Percentiles rank a stretch among this genome's conserved stretches.
phyloP scores from a whole-genome alignment of 2,888 invertebrate genomes.

The Drosophila anomalipes region DNA sequence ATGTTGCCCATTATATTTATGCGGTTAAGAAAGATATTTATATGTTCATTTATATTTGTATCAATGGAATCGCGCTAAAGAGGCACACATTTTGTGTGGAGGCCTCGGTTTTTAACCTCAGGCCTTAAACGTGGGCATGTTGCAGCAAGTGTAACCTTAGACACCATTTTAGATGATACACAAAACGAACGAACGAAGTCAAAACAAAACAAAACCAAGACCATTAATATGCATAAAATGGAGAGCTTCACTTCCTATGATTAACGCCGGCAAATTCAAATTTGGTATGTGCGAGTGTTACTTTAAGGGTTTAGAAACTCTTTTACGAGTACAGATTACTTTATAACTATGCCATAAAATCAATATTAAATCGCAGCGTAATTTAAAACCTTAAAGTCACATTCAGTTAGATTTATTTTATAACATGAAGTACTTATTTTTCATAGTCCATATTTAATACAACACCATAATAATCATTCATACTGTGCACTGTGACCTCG shows the following conservation, averaged over 20 bases:
- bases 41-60: slow-evolving; percentile 6
- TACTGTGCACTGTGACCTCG: not conserved
- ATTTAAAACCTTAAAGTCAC: not conserved
- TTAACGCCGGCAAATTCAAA: not conserved
- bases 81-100: slow-evolving; percentile 18
- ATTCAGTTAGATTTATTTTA: not conserved
- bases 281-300: not conserved
- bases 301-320: not conserved
- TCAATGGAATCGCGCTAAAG: slow-evolving; percentile 30
- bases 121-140: slow-evolving; percentile 28
- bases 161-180: slow-evolving; percentile 27
- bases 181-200: slow-evolving; percentile 8
- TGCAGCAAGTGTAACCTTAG: slow-evolving; percentile 49
- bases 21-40: slow-evolving; percentile 8
- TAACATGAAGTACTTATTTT: not conserved
- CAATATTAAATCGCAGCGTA: not conserved
- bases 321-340: not conserved
- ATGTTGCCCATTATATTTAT: slow-evolving; percentile 27
- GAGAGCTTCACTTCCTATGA: not conserved
- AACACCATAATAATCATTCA: not conserved
- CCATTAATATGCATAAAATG: not conserved
- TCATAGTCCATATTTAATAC: not conserved
- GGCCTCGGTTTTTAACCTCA: slow-evolving; percentile 32
- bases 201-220: slow-evolving; percentile 21
- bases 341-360: not conserved